These are phyloP conservation scores for Drosophila kambysellisi DNA, from an alignment of 2,888 invertebrate species.

Conservation along the genomic window DNA sequence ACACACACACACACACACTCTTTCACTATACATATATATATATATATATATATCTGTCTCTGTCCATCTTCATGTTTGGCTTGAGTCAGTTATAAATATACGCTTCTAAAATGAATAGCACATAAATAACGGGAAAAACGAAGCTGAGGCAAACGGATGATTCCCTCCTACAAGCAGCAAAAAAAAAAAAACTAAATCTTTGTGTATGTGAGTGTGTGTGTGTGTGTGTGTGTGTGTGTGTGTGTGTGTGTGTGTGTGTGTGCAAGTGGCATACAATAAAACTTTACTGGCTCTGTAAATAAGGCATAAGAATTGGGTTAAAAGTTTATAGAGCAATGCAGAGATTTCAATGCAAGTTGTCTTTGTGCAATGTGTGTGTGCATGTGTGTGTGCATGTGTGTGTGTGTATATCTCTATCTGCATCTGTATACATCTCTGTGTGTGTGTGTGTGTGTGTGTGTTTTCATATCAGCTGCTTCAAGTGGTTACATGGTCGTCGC, in stretches of 20 bases:
- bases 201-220: slow-evolving; percentile 9
- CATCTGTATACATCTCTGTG: slow-evolving; percentile 2
- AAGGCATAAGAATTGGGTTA: slow-evolving; percentile 82
- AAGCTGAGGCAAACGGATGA: slow-evolving; percentile 39
- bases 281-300: slow-evolving; percentile 76
- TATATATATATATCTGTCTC: neutral
- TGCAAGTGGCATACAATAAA: slow-evolving; percentile 64
- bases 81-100: slow-evolving; percentile 49
- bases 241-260: slow-evolving; percentile 18
- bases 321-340: slow-evolving; percentile 82
- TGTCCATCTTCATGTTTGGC: neutral
- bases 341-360: slow-evolving; percentile 63
- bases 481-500: slow-evolving; percentile 69
- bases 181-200: neutral
- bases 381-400: slow-evolving; percentile 22
- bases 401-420: slow-evolving; percentile 4
- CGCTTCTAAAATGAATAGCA: slow-evolving; percentile 45
- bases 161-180: slow-evolving; percentile 24
- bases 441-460: slow-evolving; percentile 47
- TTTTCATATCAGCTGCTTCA: slow-evolving; percentile 63
- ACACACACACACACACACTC: neutral
- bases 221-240: slow-evolving; percentile 16
- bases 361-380: slow-evolving; percentile 1
- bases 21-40: neutral
- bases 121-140: slow-evolving; percentile 53